Evolutionary conservation across 2,797 vertebrate species (phyloP), one percentile per base, ranked within the genome.

Genomic region (Rallus crepitans): DNA sequence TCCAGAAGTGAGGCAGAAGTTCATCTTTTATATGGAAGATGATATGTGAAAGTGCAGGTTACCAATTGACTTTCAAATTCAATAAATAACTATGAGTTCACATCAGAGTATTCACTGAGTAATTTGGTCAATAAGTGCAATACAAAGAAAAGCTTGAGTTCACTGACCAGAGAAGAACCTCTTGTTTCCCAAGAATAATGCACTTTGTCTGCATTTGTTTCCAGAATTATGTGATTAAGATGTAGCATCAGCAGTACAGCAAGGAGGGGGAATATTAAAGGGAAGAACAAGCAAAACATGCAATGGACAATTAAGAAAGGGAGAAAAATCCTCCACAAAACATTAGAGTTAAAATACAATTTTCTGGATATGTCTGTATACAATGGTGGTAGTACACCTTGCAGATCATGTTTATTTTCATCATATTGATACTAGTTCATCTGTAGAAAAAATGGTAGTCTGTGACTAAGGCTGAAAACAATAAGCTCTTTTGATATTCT

Each of bases 201-300:
- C 15, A 78, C 1, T 1, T 39, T 47, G 4, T 47, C 17, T 33
- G 7, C 28, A 10, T 17, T 65, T 63, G 37, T 5, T 11, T 73
- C 7, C 24, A 10, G 15, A 91, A 40, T 11, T 50, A 5, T 12
- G 28, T 33, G 7, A 33, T 76, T 63, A 64, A 71, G 12, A 15
- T 2, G 8, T 3, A 59, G 16, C 3, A 37, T 2, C 6, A 45
- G 9, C 1, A 4, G 2, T 25, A 50, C 1, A 30, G 4, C 3
- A 50, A 5, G 7, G 3, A 78, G 19, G 3, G 1, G 4, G 9
- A n/a, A 78, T 11, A 73, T 6, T 4, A 47, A 66, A 83, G 21
- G 11, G 7, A 27, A 86, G 88, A 40, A 30, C 9, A 53, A 30
- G 16, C 28, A 53, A 55, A 55, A 24, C 7, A 31, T 7, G 7